Evolutionary conservation across 2,113 vertebrate genomes (phyloP), one percentile per base, ranked within the genome.

Genomic region (Scolopax mira): DNA sequence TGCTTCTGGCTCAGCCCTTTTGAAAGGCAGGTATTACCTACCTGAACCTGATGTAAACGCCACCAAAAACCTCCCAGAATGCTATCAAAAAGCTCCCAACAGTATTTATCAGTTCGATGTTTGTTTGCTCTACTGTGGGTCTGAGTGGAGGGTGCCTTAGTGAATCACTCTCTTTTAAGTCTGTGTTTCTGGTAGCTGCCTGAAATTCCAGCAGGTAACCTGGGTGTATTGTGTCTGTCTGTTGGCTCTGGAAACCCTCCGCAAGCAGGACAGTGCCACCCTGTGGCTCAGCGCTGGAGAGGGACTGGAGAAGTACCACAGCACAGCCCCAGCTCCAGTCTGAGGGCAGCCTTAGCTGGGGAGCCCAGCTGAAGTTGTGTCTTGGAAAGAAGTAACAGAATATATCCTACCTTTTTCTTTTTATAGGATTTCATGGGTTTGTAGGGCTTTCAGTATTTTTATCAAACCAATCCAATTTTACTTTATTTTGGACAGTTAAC

Each of bases 261-360:
- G 1, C 9, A 27, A 44, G 86, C 48, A 58, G 72, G 75, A 77
- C 69, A 94, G 92, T 88, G 86, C 90, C 94, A 89, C 93, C 91
- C 0, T 70, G 94, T 92, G 94, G 94, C 79, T 52, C 70, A 13
- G 41, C 3, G 2, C 60, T n/a, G 74, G 42, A 61, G 67, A 31
- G 74, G 70, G 39, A 35, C 35, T 0, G 17, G 48, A 27, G 69
- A 35, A 14, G 18, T 15, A 8, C 22, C n/a, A 2, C 3, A 27
- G 80, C 57, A 12, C 62, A 64, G 62, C 57, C 13, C 10, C 4
- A 17, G 60, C 67, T 60, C 30, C 33, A 55, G 77, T 31, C 69
- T 13, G 48, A 23, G 11, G 4, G 55, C 57, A 2, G 6, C 41
- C 1, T 62, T 39, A n/a, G n/a, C 67, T 35, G 2, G 28, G 7